A percentile compares a stretch with the other conserved stretches of the same genome.
These are phyloP conservation scores for Fopius arisanus DNA, from an alignment of 1,140 invertebrate genomes.

Conservation along the genomic window DNA sequence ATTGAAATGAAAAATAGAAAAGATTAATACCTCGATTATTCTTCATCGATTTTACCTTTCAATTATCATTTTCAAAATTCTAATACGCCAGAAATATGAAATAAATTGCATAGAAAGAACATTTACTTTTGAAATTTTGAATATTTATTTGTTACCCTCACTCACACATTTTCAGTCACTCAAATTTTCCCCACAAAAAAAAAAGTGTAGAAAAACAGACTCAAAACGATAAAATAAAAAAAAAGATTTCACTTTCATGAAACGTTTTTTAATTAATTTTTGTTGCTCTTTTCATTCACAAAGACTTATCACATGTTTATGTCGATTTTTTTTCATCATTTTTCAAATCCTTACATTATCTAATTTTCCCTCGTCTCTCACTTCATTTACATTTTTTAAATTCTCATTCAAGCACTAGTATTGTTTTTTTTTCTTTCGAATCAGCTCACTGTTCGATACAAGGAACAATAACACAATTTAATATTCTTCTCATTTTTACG, in stretches of 20 bases:
- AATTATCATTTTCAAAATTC: background rate
- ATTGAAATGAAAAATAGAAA: background rate
- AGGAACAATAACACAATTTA: conserved; percentile 66
- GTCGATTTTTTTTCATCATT: conserved; percentile 33
- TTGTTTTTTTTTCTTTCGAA: conserved; percentile 50
- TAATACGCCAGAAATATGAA: conserved; percentile 1
- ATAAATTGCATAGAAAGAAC: background rate
- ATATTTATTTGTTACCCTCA: background rate
- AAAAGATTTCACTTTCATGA: conserved; percentile 2
- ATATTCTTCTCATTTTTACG: conserved; percentile 50
- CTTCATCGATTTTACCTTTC: background rate
- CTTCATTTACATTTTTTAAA: conserved; percentile 24
- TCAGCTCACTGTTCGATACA: conserved; percentile 63
- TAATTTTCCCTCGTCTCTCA: conserved; percentile 37
- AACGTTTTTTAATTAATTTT: conserved; percentile 22
- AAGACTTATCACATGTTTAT: conserved; percentile 65
- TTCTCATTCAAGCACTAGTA: conserved; percentile 50
- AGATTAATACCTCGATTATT: background rate
- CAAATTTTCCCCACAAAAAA: conserved; percentile 5
- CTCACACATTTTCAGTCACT: background rate
- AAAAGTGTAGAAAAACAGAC: conserved; percentile 5
- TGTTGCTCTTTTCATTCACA: conserved; percentile 48
- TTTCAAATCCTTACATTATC: conserved; percentile 29
- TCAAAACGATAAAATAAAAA: background rate
- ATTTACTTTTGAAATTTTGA: background rate